phyloP scores from a whole-genome alignment of 2,888 invertebrate species.

The Nephrotoma flavescens region DNA sequence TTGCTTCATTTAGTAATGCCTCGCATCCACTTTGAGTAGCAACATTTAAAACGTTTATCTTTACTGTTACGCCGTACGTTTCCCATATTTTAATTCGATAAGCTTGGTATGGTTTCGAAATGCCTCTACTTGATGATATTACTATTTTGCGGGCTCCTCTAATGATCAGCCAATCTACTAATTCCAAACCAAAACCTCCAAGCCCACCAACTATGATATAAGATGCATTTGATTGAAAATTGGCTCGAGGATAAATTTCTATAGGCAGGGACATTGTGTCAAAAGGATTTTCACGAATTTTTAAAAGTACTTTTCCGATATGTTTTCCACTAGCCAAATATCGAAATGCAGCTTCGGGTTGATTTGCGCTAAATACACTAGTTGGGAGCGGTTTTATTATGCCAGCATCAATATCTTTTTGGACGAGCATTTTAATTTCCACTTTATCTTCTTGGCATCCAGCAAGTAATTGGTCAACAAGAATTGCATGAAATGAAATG shows the following conservation, averaged over 20 bases:
- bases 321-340: constrained; percentile 56
- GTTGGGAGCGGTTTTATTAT: too few species aligned
- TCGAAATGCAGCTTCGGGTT: constrained; percentile 58
- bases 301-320: constrained; percentile 52
- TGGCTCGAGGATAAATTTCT: constrained; percentile 20
- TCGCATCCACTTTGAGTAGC: constrained; percentile 54
- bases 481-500: constrained; percentile 60
- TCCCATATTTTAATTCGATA: constrained; percentile 47
- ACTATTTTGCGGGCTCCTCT: constrained; percentile 39
- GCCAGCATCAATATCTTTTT: constrained; percentile 15
- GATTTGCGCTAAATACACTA: constrained; percentile 45
- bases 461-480: constrained; percentile 54
- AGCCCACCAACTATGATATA: constrained; percentile 58
- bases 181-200: constrained; percentile 60
- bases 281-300: constrained; percentile 22
- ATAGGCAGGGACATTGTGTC: constrained; percentile 21
- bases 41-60: constrained; percentile 56
- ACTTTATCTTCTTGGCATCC: constrained; percentile 28
- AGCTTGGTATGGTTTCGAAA: constrained; percentile 69
- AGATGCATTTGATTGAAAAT: constrained; percentile 21
- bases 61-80: constrained; percentile 44
- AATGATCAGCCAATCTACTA: constrained; percentile 62
- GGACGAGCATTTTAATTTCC: not conserved
- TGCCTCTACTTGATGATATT: constrained; percentile 65
- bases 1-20: constrained; percentile 47